phyloP scores from a whole-genome alignment of 1,140 invertebrate genomes.

The Aporrectodea caliginosa region DNA sequence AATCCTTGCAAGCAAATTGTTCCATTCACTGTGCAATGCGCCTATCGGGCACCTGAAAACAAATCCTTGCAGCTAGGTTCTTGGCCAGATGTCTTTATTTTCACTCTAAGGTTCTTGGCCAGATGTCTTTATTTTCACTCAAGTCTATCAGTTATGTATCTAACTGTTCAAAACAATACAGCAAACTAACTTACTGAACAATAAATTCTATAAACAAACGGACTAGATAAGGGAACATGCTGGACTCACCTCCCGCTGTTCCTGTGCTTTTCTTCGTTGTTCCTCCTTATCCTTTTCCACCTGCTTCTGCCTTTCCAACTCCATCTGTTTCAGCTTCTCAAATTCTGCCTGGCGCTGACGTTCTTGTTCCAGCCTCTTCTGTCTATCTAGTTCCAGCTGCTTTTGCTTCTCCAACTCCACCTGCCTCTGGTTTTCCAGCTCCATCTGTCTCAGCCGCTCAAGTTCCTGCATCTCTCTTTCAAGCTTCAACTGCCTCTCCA shows the following conservation, averaged over 20 bases:
- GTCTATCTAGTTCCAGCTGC: slow-evolving; percentile 60
- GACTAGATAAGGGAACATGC: not conserved
- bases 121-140: not conserved
- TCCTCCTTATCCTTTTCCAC: slow-evolving; percentile 64
- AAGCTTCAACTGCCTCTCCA: slow-evolving; percentile 6
- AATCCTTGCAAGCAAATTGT: too few species aligned
- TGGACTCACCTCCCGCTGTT: slow-evolving; percentile 65
- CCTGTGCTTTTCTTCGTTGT: slow-evolving; percentile 57
- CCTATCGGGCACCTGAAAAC: too few species aligned
- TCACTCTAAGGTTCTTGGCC: too few species aligned
- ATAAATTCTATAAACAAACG: not conserved
- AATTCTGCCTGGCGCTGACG: slow-evolving; percentile 55
- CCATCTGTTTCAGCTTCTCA: slow-evolving; percentile 59
- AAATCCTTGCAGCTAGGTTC: too few species aligned
- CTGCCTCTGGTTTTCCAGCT: slow-evolving; percentile 83
- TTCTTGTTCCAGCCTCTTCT: slow-evolving; percentile 62
- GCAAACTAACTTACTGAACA: too few species aligned
- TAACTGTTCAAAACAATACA: not conserved
- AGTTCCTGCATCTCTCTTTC: slow-evolving; percentile 83
- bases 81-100: too few species aligned
- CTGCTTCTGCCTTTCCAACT: slow-evolving; percentile 78
- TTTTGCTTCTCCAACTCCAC: slow-evolving; percentile 56
- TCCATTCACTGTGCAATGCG: too few species aligned
- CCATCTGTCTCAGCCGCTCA: slow-evolving; percentile 91
- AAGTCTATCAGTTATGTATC: not conserved